Evolutionary conservation across 2,888 invertebrate genomes (phyloP).

Genomic region (Pollenia labialis): DNA sequence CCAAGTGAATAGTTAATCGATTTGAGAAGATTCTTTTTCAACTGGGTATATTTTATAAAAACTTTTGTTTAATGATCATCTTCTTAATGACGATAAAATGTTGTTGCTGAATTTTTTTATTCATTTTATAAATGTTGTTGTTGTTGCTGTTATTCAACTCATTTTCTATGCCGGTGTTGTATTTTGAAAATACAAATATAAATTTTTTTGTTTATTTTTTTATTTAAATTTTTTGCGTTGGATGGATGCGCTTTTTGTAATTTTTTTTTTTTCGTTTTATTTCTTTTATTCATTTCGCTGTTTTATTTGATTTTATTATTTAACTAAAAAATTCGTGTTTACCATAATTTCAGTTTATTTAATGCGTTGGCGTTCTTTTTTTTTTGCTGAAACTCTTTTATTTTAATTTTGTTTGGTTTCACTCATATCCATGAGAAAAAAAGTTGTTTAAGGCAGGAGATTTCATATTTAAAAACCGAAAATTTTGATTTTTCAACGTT

Average conservation of each 20-base stretch:
- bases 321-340: slow-evolving; percentile 43
- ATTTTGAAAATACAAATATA: slow-evolving; percentile 1
- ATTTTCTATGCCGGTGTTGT: slow-evolving; percentile 55
- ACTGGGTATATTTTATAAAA: neutral
- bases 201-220: neutral
- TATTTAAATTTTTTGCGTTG: slow-evolving; percentile 59
- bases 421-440: slow-evolving; percentile 35
- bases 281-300: slow-evolving; percentile 34
- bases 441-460: neutral
- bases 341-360: slow-evolving; percentile 50
- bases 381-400: slow-evolving; percentile 20
- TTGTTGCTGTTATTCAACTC: slow-evolving; percentile 32
- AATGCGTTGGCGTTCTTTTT: slow-evolving; percentile 66
- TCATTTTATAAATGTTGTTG: slow-evolving; percentile 25
- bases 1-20: neutral
- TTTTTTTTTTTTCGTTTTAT: slow-evolving; percentile 23
- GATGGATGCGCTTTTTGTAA: slow-evolving; percentile 66
- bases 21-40: neutral
- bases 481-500: neutral
- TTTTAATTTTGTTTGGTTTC: neutral
- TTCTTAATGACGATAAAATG: slow-evolving; percentile 34
- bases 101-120: slow-evolving; percentile 23
- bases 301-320: slow-evolving; percentile 49
- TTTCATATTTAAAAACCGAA: neutral
- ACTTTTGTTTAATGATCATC: slow-evolving; percentile 18